phyloP scores from a whole-genome alignment of 2,888 invertebrate species.

The Papilio elwesi region DNA sequence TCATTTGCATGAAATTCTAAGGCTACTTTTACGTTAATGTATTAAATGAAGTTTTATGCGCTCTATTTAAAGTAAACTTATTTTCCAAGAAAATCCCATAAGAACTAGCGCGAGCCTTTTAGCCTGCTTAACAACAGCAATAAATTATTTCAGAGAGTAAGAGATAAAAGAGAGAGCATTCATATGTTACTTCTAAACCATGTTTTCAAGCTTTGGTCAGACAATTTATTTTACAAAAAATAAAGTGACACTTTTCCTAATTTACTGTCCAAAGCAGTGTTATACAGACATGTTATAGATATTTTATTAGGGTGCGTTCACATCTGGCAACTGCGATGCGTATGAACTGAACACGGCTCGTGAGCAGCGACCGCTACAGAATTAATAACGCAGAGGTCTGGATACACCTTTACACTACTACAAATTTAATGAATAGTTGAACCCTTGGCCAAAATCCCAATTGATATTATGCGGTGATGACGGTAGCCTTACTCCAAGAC shows the following conservation, averaged over 20 bases:
- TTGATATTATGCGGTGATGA: no score
- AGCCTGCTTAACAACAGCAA: not conserved
- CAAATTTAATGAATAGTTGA: no score
- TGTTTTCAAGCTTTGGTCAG: not conserved
- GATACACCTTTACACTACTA: no score
- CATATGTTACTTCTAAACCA: not conserved
- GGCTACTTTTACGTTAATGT: not conserved
- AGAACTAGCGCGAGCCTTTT: slow-evolving; percentile 2
- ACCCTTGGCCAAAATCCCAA: no score
- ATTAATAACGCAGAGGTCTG: no score
- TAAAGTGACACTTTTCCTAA: not conserved
- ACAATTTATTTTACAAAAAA: not conserved
- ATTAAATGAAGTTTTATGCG: not conserved
- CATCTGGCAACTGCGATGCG: no score
- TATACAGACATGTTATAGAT: no score
- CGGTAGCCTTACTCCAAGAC: no score
- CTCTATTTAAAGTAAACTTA: not conserved
- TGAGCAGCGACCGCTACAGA: no score
- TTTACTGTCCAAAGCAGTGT: not conserved
- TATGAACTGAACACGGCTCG: no score
- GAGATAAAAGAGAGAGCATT: slow-evolving; percentile 17
- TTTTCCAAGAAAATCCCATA: not conserved
- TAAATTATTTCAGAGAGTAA: slow-evolving; percentile 4
- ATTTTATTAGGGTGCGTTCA: no score
- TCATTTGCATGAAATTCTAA: not conserved